Evolutionary conservation across 2,113 vertebrate genomes (phyloP).

Genomic region (Prunella fulvescens): DNA sequence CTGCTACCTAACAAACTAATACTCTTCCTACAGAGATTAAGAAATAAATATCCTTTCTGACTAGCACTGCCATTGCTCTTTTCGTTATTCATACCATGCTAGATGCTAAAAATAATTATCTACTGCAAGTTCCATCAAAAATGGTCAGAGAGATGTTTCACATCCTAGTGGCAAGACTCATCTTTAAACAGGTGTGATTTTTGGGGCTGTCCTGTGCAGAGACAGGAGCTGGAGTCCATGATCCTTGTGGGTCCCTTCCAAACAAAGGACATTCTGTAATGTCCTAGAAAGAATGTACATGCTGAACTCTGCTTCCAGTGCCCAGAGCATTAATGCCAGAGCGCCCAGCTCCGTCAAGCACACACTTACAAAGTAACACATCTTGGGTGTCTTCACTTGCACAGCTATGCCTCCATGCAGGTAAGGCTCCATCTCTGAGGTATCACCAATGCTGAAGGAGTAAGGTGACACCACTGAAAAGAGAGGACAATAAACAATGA

Average conservation of each 20-base stretch:
- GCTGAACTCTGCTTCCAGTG: background rate
- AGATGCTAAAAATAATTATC: background rate
- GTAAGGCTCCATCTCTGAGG: constrained; percentile 83
- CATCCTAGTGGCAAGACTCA: background rate
- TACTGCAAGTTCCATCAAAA: background rate
- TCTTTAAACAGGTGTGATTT: background rate
- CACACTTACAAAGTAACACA: constrained; percentile 88
- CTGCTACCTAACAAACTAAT: background rate
- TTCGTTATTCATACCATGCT: background rate
- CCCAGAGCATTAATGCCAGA: rapidly evolving
- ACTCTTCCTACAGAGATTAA: background rate
- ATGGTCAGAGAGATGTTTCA: background rate
- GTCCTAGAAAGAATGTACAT: background rate
- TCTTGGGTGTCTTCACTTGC: constrained; percentile 86
- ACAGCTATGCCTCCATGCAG: constrained; percentile 91
- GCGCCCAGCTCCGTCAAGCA: background rate
- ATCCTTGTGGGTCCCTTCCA: background rate
- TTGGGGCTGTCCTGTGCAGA: background rate
- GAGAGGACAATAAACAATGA: background rate
- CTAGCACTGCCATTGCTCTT: background rate
- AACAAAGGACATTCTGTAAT: background rate
- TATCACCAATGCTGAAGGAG: constrained; percentile 91
- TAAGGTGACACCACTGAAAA: constrained; percentile 87
- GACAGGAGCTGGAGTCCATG: background rate
- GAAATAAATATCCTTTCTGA: background rate